Base-by-base conservation (phyloP, 2,888 invertebrate genomes). In the Synergus umbraculus region DNA sequence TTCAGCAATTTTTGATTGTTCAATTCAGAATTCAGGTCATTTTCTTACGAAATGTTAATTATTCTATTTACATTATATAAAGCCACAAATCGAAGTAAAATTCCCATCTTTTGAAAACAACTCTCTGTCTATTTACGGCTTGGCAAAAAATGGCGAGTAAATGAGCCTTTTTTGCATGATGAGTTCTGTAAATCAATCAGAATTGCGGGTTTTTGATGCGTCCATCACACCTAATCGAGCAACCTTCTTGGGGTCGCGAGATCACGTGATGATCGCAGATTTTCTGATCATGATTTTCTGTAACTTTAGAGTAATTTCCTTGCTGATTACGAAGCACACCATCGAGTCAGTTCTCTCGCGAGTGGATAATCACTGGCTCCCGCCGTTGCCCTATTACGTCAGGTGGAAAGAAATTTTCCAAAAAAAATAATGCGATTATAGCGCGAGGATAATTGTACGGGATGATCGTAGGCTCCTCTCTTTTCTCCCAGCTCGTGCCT, bases 321-420 rank as follows among this genome's bases (percentile, higher is more conserved):
- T n/a, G 44, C 13, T 67, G 69, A 73, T 73, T 73, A 73, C 49
- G 54, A 73, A 49, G 73, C 73, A 73, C 54, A 29, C 49, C 49
- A 15, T 46, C 13, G 49, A 73, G 37, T 54, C 37, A 41, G 9
- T 73, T 29, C 49, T 73, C 8, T 22, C 29, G 69, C 49, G 69
- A 69, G 49, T 49, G 9, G 49, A 73, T 73, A 73, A 73, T 54
- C 41, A 54, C 37, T 73, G 73, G 18, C 73, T 73, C 73, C 41
- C 54, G 73, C 37, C 37, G 54, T 37, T 73, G 73, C 73, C 49
- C 73, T 73, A 73, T 73, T 73, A 73, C 73, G 18, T 54, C 73
- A 73, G 49, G 37, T 73, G 29, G 37, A 73, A 37, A 73, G 73
- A 46, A 46, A n/a, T 41, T 73, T 73, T 37, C 37, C 4, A 37